Evolutionary conservation across 2,888 invertebrate species (phyloP).

Genomic region (Apotomis betuletana): DNA sequence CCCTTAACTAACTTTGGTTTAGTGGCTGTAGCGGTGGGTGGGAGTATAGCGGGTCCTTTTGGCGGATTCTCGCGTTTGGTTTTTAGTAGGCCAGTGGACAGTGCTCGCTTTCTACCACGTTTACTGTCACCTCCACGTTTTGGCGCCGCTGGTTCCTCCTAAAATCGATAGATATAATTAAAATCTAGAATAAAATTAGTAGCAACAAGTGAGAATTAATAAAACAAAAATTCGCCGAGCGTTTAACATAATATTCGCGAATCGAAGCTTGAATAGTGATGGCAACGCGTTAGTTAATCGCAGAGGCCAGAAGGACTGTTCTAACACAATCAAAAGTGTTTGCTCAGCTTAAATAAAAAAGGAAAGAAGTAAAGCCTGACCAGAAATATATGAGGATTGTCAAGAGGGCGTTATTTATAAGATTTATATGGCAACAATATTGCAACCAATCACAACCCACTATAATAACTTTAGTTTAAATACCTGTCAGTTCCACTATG

Average conservation of each 20-base stretch:
- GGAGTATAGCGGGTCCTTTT: slow-evolving; percentile 52
- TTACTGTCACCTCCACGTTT: slow-evolving; percentile 60
- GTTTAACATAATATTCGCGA: slow-evolving; percentile 42
- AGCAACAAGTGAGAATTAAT: not conserved
- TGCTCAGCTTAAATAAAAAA: slow-evolving; percentile 15
- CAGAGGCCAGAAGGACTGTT: not conserved
- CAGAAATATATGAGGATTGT: too few relatives aligned
- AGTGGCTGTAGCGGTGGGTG: slow-evolving; percentile 37
- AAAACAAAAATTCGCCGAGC: slow-evolving; percentile 35
- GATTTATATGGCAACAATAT: too few relatives aligned
- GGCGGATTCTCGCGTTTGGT: slow-evolving; percentile 55
- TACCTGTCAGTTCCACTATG: too few relatives aligned
- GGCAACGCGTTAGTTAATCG: slow-evolving; percentile 5
- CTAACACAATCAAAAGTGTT: not conserved
- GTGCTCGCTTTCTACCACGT: slow-evolving; percentile 70
- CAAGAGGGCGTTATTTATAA: too few relatives aligned
- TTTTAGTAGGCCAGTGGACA: slow-evolving; percentile 59
- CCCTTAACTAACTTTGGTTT: slow-evolving; percentile 62
- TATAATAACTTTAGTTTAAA: too few relatives aligned
- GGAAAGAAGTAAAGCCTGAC: too few relatives aligned
- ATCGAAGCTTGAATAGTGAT: not conserved
- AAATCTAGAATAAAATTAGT: slow-evolving; percentile 4
- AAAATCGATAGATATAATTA: slow-evolving; percentile 42
- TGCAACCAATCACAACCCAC: too few relatives aligned
- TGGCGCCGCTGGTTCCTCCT: slow-evolving; percentile 52